Evolutionary conservation across 2,113 vertebrate species (phyloP).

Genomic region (Procavia capensis): DNA sequence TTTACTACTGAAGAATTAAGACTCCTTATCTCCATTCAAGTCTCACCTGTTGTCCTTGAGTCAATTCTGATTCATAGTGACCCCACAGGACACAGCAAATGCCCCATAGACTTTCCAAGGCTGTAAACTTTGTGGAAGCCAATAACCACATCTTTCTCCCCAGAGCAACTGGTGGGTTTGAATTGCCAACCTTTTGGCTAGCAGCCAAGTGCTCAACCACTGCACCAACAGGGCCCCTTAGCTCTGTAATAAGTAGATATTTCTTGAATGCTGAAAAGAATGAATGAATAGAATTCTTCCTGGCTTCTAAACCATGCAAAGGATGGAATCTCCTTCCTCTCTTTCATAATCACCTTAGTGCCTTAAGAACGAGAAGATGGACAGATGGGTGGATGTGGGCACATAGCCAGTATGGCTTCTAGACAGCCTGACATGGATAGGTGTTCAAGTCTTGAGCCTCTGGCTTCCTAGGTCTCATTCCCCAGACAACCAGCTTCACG

Average conservation of each 20-base stretch:
- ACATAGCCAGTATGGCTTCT: not conserved
- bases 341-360: fast-evolving
- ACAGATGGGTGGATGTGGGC: fast-evolving
- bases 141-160: not conserved
- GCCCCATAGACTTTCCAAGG: not conserved
- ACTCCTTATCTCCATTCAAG: not conserved
- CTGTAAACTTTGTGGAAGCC: not conserved
- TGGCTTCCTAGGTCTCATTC: constrained; percentile 26
- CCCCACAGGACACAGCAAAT: not conserved
- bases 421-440: fast-evolving
- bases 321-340: fast-evolving
- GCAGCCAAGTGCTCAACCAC: not conserved
- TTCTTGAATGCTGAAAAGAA: not conserved
- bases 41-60: not conserved
- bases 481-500: not conserved
- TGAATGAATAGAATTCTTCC: not conserved
- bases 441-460: not conserved
- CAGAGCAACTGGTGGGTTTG: not conserved
- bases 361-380: fast-evolving
- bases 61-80: not conserved
- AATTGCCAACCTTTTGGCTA: not conserved
- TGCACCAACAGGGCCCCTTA: not conserved
- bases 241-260: too few species aligned
- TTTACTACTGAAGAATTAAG: not conserved
- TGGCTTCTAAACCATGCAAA: not conserved